phyloP scores from a whole-genome alignment of 1,140 invertebrate genomes.

The Cephus cinctus region DNA sequence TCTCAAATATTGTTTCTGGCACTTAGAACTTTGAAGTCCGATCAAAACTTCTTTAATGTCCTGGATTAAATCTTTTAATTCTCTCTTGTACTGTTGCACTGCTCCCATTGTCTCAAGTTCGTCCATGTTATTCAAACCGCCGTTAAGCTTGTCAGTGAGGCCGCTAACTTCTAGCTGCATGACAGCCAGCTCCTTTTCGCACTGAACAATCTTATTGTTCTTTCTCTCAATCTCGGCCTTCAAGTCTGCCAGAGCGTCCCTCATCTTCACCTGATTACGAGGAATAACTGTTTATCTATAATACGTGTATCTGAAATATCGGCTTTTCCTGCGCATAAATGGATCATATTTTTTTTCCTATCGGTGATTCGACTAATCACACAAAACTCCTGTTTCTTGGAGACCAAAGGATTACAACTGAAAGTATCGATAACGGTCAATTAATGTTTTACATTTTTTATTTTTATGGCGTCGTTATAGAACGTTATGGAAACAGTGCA shows the following conservation, averaged over 20 bases:
- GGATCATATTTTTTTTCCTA: neutral
- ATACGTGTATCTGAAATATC: neutral
- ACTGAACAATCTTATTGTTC: conserved; percentile 21
- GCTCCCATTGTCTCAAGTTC: neutral
- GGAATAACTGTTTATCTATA: conserved; percentile 9
- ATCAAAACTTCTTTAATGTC: neutral
- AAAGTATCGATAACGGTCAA: too few species aligned
- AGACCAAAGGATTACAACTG: too few species aligned
- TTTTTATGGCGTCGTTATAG: too few species aligned
- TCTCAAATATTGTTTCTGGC: neutral
- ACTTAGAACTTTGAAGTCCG: neutral
- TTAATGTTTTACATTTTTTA: too few species aligned
- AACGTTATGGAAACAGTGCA: too few species aligned
- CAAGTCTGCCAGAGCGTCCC: conserved; percentile 15
- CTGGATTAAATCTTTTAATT: neutral
- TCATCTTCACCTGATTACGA: conserved; percentile 12
- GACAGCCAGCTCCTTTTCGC: conserved; percentile 19
- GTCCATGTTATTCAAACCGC: conserved; percentile 15
- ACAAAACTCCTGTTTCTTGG: too few species aligned
- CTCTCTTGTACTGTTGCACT: neutral
- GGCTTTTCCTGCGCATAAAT: too few species aligned
- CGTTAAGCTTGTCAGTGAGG: conserved; percentile 25
- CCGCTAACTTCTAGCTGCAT: conserved; percentile 23
- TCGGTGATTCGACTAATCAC: too few species aligned
- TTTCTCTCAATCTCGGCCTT: conserved; percentile 22